Percentiles rank a stretch among this genome's conserved stretches.
These are phyloP conservation scores for Kryptolebias marmoratus DNA, from an alignment of 2,113 vertebrate species.

Conservation along the genomic window DNA sequence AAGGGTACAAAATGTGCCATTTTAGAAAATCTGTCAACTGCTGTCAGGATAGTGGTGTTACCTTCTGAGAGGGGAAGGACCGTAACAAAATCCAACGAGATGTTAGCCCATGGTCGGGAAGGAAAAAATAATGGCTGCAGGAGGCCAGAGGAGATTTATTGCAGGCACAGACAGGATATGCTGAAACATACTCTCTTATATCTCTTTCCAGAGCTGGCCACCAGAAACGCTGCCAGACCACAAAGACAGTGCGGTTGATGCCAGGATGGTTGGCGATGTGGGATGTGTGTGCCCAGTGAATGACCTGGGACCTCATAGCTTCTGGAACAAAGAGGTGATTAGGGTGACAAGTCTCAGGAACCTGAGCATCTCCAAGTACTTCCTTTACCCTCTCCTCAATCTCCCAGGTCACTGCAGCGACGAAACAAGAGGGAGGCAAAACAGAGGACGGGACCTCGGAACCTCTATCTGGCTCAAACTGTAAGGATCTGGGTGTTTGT, in stretches of 20 bases:
- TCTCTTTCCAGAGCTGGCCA: background rate
- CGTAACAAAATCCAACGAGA: background rate
- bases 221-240: background rate
- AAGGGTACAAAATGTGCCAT: background rate
- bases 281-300: no score
- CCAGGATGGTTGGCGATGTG: background rate
- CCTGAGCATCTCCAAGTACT: no score
- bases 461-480: no score
- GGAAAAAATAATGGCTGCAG: background rate
- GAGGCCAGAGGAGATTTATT: background rate
- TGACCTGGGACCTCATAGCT: no score
- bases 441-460: no score
- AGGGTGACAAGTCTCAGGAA: no score
- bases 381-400: no score
- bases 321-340: no score
- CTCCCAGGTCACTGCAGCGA: no score
- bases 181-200: background rate
- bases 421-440: no score
- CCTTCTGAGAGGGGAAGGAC: background rate
- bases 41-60: background rate
- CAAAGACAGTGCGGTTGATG: background rate
- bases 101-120: background rate
- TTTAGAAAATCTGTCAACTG: background rate
- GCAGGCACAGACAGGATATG: background rate
- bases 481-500: no score